Conservation (phyloP, 2,797 vertebrate genomes). For the Notoglanidium macrostoma region DNA sequence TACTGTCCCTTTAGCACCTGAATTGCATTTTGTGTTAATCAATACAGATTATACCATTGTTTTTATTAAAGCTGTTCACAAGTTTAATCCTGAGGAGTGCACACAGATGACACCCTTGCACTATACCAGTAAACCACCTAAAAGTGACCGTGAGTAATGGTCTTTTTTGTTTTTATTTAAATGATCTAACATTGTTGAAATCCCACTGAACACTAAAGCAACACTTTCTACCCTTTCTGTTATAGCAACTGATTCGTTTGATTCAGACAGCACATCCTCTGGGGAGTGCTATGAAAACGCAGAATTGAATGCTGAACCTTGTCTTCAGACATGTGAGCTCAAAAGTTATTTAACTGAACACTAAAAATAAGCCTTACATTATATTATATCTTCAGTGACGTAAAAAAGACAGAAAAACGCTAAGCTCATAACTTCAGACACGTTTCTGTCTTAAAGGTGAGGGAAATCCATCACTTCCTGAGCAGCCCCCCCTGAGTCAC, state of each 20-base stretch:
- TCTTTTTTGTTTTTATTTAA: not conserved
- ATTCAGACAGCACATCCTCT: constrained; percentile 59
- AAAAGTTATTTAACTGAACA: not conserved
- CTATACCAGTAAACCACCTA: constrained; percentile 10
- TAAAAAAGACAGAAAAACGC: not conserved
- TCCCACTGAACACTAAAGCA: not conserved
- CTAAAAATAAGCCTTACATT: not conserved
- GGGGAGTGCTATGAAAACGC: constrained; percentile 57
- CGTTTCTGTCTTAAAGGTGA: constrained; percentile 34
- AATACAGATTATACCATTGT: not conserved
- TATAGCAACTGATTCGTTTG: constrained; percentile 25
- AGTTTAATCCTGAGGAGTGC: constrained; percentile 4
- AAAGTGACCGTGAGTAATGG: not conserved
- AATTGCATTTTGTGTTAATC: not conserved
- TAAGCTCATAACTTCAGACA: constrained; percentile 2
- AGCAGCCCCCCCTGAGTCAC: constrained; percentile 27
- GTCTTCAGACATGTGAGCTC: constrained; percentile 42
- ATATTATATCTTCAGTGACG: not conserved
- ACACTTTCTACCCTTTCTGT: constrained; percentile 2
- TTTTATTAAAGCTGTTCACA: constrained; percentile 1
- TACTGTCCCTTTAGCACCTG: not conserved
- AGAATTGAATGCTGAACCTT: constrained; percentile 9
- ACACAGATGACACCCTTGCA: constrained; percentile 12
- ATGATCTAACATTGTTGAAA: not conserved
- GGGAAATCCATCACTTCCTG: constrained; percentile 41